phyloP scores from a whole-genome alignment of 2,797 vertebrate genomes.

The Smutsia temminckii region DNA sequence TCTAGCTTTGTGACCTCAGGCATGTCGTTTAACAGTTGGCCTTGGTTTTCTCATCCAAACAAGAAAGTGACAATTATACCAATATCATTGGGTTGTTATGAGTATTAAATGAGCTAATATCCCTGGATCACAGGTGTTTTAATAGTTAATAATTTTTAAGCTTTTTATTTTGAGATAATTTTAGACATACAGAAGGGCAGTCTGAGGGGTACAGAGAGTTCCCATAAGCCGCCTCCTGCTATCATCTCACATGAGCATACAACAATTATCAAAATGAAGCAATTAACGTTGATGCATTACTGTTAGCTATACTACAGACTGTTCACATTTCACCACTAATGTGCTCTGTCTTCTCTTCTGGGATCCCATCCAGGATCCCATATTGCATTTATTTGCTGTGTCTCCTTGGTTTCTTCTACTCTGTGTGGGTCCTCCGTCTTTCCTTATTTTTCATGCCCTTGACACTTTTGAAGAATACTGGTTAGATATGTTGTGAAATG shows the following conservation, averaged over 20 bases:
- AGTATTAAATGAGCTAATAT: neutral
- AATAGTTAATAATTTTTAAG: neutral
- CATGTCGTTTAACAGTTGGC: neutral
- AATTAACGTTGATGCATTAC: neutral
- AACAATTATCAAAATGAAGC: neutral
- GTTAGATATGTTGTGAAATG: neutral
- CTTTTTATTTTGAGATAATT: neutral
- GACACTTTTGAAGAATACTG: neutral
- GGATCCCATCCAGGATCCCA: neutral
- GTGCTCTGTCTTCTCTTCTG: neutral
- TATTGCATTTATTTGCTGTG: neutral
- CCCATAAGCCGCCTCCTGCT: neutral
- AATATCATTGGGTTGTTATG: neutral
- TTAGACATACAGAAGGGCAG: neutral
- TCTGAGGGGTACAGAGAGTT: neutral
- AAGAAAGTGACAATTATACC: neutral
- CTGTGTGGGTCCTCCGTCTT: neutral
- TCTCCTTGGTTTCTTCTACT: neutral
- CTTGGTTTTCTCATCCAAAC: neutral
- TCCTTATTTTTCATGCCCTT: neutral
- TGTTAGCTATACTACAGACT: neutral
- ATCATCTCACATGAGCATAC: neutral
- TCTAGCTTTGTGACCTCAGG: neutral
- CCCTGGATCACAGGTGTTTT: neutral
- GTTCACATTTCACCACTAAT: neutral